These are phyloP conservation scores for Sisyra terminalis DNA, from an alignment of 2,888 invertebrate species.

Conservation along the genomic window DNA sequence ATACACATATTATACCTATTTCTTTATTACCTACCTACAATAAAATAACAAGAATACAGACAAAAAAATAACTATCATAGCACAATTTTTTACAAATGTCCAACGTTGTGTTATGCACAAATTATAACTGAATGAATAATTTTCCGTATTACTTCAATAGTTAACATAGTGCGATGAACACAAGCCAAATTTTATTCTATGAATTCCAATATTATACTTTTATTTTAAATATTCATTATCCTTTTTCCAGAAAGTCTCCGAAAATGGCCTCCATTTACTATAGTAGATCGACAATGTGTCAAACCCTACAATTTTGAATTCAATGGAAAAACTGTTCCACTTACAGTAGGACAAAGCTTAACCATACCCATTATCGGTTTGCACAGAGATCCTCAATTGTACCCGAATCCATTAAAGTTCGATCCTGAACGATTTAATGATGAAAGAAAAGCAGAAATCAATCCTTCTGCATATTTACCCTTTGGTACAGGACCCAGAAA, in stretches of 20 bases:
- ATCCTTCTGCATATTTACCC: constrained; percentile 29
- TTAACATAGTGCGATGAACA: too few species aligned
- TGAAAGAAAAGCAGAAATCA: constrained; percentile 28
- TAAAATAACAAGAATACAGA: too few species aligned
- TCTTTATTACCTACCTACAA: too few species aligned
- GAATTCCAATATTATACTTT: too few species aligned
- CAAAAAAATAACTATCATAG: too few species aligned
- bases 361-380: constrained; percentile 23
- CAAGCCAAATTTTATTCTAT: too few species aligned
- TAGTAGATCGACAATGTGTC: constrained; percentile 32
- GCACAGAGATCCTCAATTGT: constrained; percentile 27
- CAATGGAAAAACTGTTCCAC: background rate
- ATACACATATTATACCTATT: too few species aligned
- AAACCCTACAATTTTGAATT: constrained; percentile 29
- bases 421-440: constrained; percentile 32
- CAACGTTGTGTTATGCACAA: too few species aligned
- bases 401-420: constrained; percentile 31
- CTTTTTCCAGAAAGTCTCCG: constrained; percentile 26
- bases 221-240: too few species aligned
- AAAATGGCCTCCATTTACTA: constrained; percentile 30
- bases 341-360: constrained; percentile 20
- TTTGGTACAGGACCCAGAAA: constrained; percentile 26
- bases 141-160: too few species aligned
- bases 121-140: too few species aligned
- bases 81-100: too few species aligned